Evolutionary conservation across 2,797 vertebrate genomes (phyloP), one percentile per base, ranked within the genome.

Genomic region (Loris lydekkerianus): DNA sequence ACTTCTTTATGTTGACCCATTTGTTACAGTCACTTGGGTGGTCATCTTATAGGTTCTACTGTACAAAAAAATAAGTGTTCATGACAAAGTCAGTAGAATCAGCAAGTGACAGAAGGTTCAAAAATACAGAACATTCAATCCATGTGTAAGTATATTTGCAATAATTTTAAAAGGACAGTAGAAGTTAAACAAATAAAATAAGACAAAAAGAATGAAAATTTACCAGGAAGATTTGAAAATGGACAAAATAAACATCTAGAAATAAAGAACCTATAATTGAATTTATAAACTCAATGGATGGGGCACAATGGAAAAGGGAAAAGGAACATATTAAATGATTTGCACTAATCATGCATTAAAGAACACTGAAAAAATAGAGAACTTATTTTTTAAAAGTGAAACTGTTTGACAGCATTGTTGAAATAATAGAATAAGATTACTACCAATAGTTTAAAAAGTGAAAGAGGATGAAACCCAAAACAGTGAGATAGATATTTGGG

Each of bases 191-290:
- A 70, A 65, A 37, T 72, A n/a, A 37, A 40, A 20, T 46, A 86
- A 77, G 43, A 53, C 49, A 15, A 53, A 91, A 56, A 61, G 46
- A 73, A 78, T 20, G 23, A 80, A 75, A 80, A 67, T 2, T 56
- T 10, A 84, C 13, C 5, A 69, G 23, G 17, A 82, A 72, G 5
- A 87, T 83, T 84, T 86, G 10, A 73, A 86, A 78, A 69, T 73
- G 25, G 61, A 58, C 31, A 83, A 93, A 90, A 81, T 53, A 56
- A 91, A 46, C 25, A 83, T 95, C 21, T 83, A 60, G 23, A 88
- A 87, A 37, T 69, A 7, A 94, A 89, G 21, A 86, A 58, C 18
- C 58, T 91, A 49, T 78, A 78, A 78, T 56, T 70, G 10, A 63
- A 63, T 63, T 84, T 94, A 58, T 75, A 53, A 93, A 18, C 8